A percentile compares a stretch with the other conserved stretches of the same genome.
phyloP scores from a whole-genome alignment of 2,113 vertebrate species.

The Orthonyx spaldingii region DNA sequence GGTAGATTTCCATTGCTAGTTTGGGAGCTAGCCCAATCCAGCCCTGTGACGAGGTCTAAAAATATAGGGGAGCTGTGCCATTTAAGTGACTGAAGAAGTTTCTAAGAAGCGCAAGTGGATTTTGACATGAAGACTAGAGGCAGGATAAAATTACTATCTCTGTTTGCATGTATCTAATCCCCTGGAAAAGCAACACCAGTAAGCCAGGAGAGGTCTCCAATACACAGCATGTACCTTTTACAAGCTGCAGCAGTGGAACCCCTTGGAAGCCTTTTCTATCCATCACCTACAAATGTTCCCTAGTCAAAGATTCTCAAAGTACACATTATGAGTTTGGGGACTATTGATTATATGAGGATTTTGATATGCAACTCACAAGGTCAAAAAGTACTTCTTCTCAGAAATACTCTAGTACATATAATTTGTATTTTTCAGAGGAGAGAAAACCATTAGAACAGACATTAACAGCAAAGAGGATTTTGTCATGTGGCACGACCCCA shows the following conservation, averaged over 20 bases:
- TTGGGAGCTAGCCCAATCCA: neutral
- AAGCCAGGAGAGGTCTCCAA: neutral
- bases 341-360: neutral
- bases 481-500: neutral
- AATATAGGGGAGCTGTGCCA: neutral
- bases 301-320: neutral
- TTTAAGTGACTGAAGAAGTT: neutral
- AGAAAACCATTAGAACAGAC: neutral
- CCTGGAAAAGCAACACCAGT: neutral
- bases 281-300: neutral
- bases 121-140: neutral
- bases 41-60: neutral
- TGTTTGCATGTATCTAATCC: accelerated
- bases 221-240: neutral
- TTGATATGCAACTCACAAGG: neutral
- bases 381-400: neutral
- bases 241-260: neutral
- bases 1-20: neutral
- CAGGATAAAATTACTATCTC: neutral
- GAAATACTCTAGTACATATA: neutral
- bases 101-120: neutral
- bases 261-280: neutral
- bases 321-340: accelerated
- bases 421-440: neutral
- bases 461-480: neutral